Evolutionary conservation across 2,888 invertebrate genomes (phyloP).

Genomic region (Folsomia candida): DNA sequence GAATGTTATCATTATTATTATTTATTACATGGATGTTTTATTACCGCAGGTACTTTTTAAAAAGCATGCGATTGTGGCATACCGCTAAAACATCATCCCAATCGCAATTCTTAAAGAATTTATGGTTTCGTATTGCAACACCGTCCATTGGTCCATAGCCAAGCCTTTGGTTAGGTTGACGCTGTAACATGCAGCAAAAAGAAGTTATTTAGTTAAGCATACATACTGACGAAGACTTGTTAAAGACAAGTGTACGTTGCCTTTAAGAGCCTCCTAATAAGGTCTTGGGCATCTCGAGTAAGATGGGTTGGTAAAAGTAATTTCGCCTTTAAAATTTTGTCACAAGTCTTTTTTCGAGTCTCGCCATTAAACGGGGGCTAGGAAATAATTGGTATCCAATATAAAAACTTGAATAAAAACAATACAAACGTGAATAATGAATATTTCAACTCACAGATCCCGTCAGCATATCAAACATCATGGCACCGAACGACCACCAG

Average conservation of each 20-base stretch:
- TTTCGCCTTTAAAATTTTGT: conserved; percentile 95
- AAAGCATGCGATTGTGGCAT: background rate
- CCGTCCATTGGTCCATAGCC: conserved; percentile 84
- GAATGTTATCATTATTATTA: background rate
- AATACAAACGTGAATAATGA: background rate
- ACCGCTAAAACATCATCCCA: conserved; percentile 86
- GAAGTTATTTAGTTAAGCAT: no score
- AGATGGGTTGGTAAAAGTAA: conserved; percentile 91
- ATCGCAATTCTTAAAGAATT: conserved; percentile 90
- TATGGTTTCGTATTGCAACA: conserved; percentile 82
- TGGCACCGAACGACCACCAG: conserved; percentile 70
- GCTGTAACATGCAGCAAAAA: conserved; percentile 53
- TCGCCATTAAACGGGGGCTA: conserved; percentile 97
- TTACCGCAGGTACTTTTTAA: background rate
- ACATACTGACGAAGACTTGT: background rate
- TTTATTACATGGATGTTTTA: no score
- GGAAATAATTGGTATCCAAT: conserved; percentile 19
- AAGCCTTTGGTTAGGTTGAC: conserved; percentile 75
- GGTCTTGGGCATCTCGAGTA: conserved; percentile 89
- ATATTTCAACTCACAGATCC: conserved; percentile 69
- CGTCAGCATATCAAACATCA: conserved; percentile 98
- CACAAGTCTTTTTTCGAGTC: conserved; percentile 96
- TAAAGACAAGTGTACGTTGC: conserved; percentile 53
- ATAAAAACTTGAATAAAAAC: background rate
- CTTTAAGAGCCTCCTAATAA: conserved; percentile 87